A percentile compares a stretch with the other conserved stretches of the same genome.
Evolutionary conservation across 2,797 vertebrate species (phyloP).

Genomic region (Pangasius mekongensis): DNA sequence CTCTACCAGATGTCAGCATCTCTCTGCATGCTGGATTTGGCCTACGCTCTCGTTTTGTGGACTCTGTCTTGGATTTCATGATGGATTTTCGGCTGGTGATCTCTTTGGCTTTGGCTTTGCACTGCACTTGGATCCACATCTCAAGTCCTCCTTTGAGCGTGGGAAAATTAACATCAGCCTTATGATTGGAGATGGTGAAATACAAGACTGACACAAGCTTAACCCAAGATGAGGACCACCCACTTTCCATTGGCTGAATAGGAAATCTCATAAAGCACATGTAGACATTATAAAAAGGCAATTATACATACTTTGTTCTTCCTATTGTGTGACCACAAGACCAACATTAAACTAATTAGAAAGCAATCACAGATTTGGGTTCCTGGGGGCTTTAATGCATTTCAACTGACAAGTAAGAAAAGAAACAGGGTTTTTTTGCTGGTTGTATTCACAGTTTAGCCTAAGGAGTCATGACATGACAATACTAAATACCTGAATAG

Average conservation of each 20-base stretch:
- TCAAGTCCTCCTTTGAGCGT: background rate
- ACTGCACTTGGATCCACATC: background rate
- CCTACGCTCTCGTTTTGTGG: background rate
- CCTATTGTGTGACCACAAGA: background rate
- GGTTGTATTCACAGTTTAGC: background rate
- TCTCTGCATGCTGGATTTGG: background rate
- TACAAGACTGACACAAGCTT: background rate
- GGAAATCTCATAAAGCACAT: background rate
- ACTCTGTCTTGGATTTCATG: background rate
- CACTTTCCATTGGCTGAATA: background rate
- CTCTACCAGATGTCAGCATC: background rate
- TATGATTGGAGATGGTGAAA: background rate
- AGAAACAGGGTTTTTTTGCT: background rate
- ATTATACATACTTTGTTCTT: background rate
- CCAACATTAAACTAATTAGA: constrained; percentile 1
- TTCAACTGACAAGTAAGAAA: background rate
- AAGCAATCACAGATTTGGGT: constrained; percentile 1
- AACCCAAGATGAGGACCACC: background rate
- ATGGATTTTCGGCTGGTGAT: background rate
- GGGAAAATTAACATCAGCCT: background rate
- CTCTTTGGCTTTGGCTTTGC: background rate
- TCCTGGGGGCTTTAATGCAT: background rate
- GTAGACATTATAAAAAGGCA: constrained; percentile 7
- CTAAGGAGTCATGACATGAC: background rate
- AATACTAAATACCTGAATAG: background rate